Conservation (phyloP, 2,113 vertebrate species). For the Petrocephalus microphthalmus region DNA sequence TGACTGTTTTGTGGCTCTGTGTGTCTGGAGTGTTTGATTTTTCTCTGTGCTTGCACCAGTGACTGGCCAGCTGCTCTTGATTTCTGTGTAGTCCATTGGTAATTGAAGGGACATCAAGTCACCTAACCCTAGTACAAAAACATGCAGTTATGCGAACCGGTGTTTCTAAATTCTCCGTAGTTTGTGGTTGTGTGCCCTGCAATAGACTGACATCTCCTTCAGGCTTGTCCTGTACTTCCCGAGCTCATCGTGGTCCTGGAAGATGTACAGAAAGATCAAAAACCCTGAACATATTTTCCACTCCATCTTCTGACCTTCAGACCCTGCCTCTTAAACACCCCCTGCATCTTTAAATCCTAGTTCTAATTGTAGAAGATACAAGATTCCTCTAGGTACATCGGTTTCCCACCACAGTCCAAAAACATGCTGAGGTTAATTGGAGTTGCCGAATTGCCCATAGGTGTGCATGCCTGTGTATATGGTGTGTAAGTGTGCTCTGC, state of each 20-base stretch:
- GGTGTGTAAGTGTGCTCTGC: background rate
- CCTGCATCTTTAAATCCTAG: background rate
- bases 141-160: background rate
- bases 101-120: background rate
- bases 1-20: background rate
- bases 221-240: background rate
- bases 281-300: background rate
- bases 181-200: background rate
- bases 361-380: background rate
- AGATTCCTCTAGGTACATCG: background rate
- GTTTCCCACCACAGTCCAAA: background rate
- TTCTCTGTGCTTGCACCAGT: background rate
- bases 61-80: background rate
- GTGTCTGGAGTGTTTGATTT: background rate
- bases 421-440: background rate
- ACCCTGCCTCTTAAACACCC: background rate
- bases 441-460: background rate
- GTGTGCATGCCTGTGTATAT: background rate
- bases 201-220: background rate
- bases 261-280: background rate
- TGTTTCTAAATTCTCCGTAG: background rate
- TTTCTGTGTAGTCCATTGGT: background rate
- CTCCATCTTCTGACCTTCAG: background rate
- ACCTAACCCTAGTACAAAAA: background rate
- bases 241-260: background rate